Evolutionary conservation across 1,140 invertebrate species (phyloP), one percentile per base, ranked within the genome.

Genomic region (Drosophila erecta): DNA sequence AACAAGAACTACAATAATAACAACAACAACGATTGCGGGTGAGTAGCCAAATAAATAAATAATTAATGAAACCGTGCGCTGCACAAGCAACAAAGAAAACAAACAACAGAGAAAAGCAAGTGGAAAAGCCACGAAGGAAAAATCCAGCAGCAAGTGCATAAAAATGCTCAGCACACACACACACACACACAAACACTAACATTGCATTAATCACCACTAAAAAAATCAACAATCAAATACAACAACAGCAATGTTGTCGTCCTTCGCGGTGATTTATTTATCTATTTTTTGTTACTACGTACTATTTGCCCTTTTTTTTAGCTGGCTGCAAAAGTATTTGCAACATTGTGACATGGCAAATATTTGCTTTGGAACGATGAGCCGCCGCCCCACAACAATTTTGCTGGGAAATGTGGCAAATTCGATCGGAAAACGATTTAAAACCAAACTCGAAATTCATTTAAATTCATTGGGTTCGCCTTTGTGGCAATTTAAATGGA

Each of bases 1-100:
- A 66, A 44, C 59, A 50, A 24, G 24, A 33, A 33, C 50, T 43
- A 3, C 15, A 46, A 15, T 1, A 5, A 33, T 6, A 61, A 61
- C 47, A 33, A 33, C 47, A 61, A 54, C 60, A 27, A 49, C 47
- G 57, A 61, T 56, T 66, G 62, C 72, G 62, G 81, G 81, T 85
- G 77, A 85, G 81, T 85, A 85, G 81, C 60, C 44, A 85, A 79
- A 76, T 54, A 81, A 84, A 73, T 84, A 84, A 84, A 86, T 81
- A 77, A 86, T 85, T 86, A 77, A 85, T 86, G 77, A 80, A 70
- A 69, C 46, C 64, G 41, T 76, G 35, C 65, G 67, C 65, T 77
- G 55, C 66, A 80, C 67, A 86, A 56, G 69, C 51, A 79, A 71
- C 56, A 75, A 60, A 54, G 20, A 59, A 65, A 43, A 51, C 27